Base-by-base conservation (phyloP, 2,888 invertebrate species). In the Ectemnius cavifrons region DNA sequence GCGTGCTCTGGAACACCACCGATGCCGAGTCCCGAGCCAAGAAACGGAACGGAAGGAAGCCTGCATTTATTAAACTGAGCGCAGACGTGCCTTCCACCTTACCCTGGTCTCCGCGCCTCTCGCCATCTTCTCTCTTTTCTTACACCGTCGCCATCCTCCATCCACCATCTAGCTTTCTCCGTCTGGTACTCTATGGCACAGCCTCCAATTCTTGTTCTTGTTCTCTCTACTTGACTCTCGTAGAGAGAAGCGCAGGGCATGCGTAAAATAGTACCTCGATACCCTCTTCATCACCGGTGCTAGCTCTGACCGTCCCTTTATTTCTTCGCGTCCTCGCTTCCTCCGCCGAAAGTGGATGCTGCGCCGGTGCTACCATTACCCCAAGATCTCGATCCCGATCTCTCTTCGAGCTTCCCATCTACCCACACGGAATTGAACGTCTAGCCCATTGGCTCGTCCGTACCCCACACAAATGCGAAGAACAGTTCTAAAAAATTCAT, bases 1-100 rank as follows among this genome's bases (percentile, higher is more conserved):
- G 37, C 37, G 37, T 37, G 37, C 37, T 37, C 37, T 37, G 37
- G 73, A 75, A 65, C 78, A 75, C 80, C 77, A 84, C 16, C 52
- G 52, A 52, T 11, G 52, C 52, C 52, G 52, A 52, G 52, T 52
- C n/a, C 14, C 82, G 81, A 82, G 85, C 82, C 84, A 83, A 85
- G 85, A 84, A 87, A 87, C 81, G 84, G 79, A 87, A 85, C 87
- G 86, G 85, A 86, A 86, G 84, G 84, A 85, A 87, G 83, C 77
- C 84, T 84, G 87, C 87, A 86, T 88, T 88, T 87, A 88, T 88
- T 88, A 87, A 87, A 86, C 84, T 78, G 83, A 80, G 79, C 84
- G 83, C 77, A 80, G 81, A 85, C 85, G 81, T 81, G 81, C 82
- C 37, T 77, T 67, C 67, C 71, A 14, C 52, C 16, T 52, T 52